A percentile compares a stretch with the other conserved stretches of the same genome.
These are phyloP conservation scores for Leucopsar rothschildi DNA, from an alignment of 2,113 vertebrate species.

Conservation along the genomic window DNA sequence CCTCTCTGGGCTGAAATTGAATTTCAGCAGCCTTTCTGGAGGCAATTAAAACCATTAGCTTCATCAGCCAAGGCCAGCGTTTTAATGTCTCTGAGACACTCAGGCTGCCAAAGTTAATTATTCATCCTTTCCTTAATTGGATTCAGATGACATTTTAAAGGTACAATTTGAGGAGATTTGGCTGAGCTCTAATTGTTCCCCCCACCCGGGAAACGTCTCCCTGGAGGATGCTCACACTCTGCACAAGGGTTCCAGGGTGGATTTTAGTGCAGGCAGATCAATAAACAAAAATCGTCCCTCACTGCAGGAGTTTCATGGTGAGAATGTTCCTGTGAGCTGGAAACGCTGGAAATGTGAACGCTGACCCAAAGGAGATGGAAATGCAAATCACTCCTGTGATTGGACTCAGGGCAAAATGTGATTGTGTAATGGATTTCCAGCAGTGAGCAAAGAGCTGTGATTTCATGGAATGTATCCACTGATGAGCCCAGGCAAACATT, in stretches of 20 bases:
- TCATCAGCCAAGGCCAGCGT: slow-evolving; percentile 34
- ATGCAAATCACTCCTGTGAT: neutral
- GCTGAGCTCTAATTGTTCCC: neutral
- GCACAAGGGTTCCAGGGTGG: neutral
- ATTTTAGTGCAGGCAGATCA: neutral
- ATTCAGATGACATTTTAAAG: slow-evolving; percentile 58
- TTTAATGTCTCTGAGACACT: slow-evolving; percentile 50
- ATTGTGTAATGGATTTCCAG: neutral
- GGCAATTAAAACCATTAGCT: slow-evolving; percentile 64
- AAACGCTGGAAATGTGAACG: too few relatives aligned
- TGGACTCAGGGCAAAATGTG: neutral
- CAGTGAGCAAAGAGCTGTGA: neutral
- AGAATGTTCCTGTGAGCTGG: neutral
- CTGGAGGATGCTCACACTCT: neutral
- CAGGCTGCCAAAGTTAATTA: slow-evolving; percentile 60
- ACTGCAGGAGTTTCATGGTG: accelerated
- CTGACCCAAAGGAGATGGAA: neutral
- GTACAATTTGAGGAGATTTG: neutral
- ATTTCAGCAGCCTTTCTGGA: slow-evolving; percentile 61
- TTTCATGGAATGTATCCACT: neutral
- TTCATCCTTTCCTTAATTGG: slow-evolving; percentile 54
- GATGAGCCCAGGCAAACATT: accelerated
- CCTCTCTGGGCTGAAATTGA: slow-evolving; percentile 29
- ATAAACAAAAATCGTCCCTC: accelerated
- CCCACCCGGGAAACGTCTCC: neutral